Percentiles rank a stretch among this genome's conserved stretches.
phyloP scores from a whole-genome alignment of 2,888 invertebrate species.

The Andrena praecox region DNA sequence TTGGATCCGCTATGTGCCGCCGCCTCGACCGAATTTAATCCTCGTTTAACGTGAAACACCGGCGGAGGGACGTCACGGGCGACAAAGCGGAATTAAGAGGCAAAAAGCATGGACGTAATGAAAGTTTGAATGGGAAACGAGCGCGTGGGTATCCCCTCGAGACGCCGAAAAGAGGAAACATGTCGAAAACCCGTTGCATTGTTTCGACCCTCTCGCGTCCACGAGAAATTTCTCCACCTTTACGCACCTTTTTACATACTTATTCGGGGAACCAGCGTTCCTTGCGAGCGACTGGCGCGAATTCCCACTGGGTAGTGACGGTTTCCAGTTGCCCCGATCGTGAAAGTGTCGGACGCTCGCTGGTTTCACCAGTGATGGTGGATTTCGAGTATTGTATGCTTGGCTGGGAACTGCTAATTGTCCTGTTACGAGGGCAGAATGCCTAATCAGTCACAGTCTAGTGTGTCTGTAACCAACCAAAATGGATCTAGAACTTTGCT shows the following conservation, averaged over 20 bases:
- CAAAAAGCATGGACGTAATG: constrained; percentile 54
- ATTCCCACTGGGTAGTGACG: not conserved
- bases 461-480: too few relatives aligned
- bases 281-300: not conserved
- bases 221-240: not conserved
- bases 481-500: too few relatives aligned
- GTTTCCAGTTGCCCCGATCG: too few relatives aligned
- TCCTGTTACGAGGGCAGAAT: too few relatives aligned
- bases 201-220: constrained; percentile 20
- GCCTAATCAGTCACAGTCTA: too few relatives aligned
- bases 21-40: constrained; percentile 40
- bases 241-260: not conserved
- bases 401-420: too few relatives aligned
- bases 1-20: constrained; percentile 20
- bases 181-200: constrained; percentile 35
- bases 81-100: constrained; percentile 54
- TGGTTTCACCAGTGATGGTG: too few relatives aligned
- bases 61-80: constrained; percentile 15
- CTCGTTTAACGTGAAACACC: constrained; percentile 24
- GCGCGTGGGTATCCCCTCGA: constrained; percentile 6
- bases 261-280: not conserved
- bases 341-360: too few relatives aligned
- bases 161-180: constrained; percentile 33
- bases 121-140: constrained; percentile 51
- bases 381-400: too few relatives aligned